Base-by-base conservation (phyloP, 2,888 invertebrate species). In the Xanthorhoe spadicearia region DNA sequence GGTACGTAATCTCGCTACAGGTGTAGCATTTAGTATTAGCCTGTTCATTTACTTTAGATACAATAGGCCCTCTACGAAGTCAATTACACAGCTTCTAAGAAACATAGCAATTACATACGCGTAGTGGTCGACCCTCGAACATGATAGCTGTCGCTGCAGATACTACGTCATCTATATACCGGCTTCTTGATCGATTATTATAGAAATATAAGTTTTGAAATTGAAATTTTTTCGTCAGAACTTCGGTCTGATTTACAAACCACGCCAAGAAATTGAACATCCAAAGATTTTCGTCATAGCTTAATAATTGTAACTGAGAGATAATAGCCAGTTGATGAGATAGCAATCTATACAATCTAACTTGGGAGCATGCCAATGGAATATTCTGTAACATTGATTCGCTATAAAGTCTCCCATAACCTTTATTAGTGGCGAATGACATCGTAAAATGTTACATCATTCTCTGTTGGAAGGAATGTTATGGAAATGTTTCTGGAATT, bases 81-180 rank as follows among this genome's bases (percentile, higher is more conserved):
- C 50, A 52, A 59, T 59, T 59, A 51, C 23, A n/a, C 38, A 38
- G 50, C 19, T 67, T 66, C 66, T 62, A 23, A 62, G 66, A 66
- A 66, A 46, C 59, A n/a, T 53, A 46, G 32, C 64, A 70, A 66
- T 70, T 63, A 54, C n/a, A n/a, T n/a, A n/a, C 50, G 43, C 46
- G 38, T 35, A 64, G 53, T 61, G 49, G 67, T 61, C 50, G 65
- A 63, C 70, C 70, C 65, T 66, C 65, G 48, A 66, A 65, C 65
- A 51, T 61, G 62, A 70, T 57, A 70, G 59, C 43, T 51, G 64
- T 56, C 7, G 54, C 8, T 62, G 64, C 67, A 70, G 68, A 68
- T 65, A 35, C 61, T 61, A 70, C 68, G 65, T 68, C 70, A 70
- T 60, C 49, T 55, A 53, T 13, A 43, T 43, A 13, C 38, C 13